phyloP scores from a whole-genome alignment of 2,113 vertebrate species.

The Axis porcinus region DNA sequence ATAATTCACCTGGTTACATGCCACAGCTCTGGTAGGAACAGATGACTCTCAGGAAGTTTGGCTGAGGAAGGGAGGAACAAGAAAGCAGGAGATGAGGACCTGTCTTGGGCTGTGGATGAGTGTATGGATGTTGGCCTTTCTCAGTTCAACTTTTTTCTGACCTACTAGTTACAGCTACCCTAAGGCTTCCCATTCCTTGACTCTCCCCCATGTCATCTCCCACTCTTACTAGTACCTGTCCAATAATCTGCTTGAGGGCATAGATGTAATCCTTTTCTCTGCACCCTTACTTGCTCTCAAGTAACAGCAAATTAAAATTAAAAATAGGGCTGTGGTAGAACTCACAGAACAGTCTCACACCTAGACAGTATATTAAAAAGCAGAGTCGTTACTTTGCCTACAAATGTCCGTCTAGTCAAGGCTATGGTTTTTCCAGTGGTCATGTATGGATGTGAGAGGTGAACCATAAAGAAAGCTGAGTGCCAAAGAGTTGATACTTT shows the following conservation, averaged over 20 bases:
- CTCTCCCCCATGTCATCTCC: not conserved
- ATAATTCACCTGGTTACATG: not conserved
- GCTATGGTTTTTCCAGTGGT: not conserved
- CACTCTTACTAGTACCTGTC: not conserved
- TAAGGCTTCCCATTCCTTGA: not conserved
- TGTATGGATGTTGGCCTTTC: not conserved
- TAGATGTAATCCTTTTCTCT: not conserved
- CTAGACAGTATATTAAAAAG: not conserved
- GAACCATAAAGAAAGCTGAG: not conserved
- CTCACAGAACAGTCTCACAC: not conserved
- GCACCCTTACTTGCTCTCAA: not conserved
- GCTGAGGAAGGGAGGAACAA: not conserved
- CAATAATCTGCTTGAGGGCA: not conserved
- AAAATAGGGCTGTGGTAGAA: not conserved
- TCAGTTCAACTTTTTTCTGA: not conserved
- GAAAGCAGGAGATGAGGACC: fast-evolving
- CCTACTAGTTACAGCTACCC: not conserved
- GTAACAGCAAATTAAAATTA: not conserved
- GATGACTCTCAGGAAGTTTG: not conserved
- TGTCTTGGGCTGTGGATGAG: not conserved
- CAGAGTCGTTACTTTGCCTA: not conserved
- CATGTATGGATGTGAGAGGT: not conserved
- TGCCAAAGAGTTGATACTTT: fast-evolving
- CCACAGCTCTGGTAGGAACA: not conserved
- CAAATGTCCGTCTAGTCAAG: not conserved